These are phyloP conservation scores for Hemicentrotus pulcherrimus DNA, from an alignment of 35 echinoderm and acorn worm species.

Conservation along the genomic window DNA sequence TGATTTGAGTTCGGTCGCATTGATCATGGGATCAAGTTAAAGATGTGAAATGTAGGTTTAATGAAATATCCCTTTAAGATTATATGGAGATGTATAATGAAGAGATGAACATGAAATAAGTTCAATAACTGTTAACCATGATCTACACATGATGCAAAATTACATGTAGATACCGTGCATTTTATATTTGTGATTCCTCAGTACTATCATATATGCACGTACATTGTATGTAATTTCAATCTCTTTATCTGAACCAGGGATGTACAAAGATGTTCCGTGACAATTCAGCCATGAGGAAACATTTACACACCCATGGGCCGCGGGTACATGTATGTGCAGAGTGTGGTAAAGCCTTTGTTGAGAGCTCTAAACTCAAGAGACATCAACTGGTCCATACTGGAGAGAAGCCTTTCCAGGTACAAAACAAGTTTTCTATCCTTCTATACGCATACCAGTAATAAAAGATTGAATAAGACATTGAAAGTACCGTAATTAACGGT, in stretches of 20 bases:
- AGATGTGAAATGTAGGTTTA: too few species aligned
- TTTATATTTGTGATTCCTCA: not conserved
- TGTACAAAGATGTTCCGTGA: conserved; percentile 99
- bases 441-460: too few species aligned
- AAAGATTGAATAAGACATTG: too few species aligned
- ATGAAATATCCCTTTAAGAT: too few species aligned
- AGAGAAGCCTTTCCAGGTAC: conserved; percentile 98
- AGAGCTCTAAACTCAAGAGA: conserved; percentile 96
- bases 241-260: conserved; percentile 60
- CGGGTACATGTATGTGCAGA: conserved; percentile 98
- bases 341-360: conserved; percentile 98
- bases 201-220: not conserved
- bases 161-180: not conserved
- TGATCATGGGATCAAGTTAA: too few species aligned
- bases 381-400: conserved; percentile 99
- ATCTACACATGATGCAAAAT: not conserved
- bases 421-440: not conserved
- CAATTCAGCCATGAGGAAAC: conserved; percentile 99
- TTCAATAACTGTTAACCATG: not conserved
- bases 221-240: not conserved
- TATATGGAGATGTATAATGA: too few species aligned
- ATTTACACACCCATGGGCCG: conserved; percentile 96
- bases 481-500: too few species aligned
- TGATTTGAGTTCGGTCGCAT: too few species aligned
- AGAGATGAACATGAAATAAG: not conserved